A percentile compares a stretch with the other conserved stretches of the same genome.
Conservation (phyloP, 2,888 invertebrate species). For the Uropetala carovei region DNA sequence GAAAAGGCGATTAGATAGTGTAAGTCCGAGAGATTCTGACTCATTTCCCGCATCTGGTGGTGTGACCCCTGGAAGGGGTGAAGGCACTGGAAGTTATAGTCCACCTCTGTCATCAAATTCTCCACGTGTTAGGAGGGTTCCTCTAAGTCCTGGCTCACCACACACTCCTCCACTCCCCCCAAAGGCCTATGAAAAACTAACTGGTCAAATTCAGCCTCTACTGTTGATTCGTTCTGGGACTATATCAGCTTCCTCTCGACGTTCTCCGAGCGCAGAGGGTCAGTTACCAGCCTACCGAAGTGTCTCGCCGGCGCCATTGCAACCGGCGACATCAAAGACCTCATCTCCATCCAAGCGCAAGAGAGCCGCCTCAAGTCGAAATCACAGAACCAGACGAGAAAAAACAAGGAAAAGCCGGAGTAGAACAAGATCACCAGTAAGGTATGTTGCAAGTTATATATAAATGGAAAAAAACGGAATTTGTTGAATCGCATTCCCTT, state of each 20-base stretch:
- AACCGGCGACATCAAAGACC: background rate
- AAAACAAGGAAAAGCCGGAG: slow-evolving; percentile 63
- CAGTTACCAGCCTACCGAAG: slow-evolving; percentile 37
- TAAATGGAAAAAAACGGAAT: too few species aligned
- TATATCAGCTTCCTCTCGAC: slow-evolving; percentile 39
- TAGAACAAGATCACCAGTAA: slow-evolving; percentile 65
- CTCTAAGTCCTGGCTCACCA: slow-evolving; percentile 78
- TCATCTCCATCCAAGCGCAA: slow-evolving; percentile 27
- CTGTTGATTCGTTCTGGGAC: slow-evolving; percentile 41
- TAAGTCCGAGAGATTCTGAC: slow-evolving; percentile 45
- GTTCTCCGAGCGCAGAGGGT: slow-evolving; percentile 36
- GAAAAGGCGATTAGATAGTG: slow-evolving; percentile 64
- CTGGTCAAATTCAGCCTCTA: slow-evolving; percentile 41
- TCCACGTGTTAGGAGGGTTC: slow-evolving; percentile 65
- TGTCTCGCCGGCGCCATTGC: slow-evolving; percentile 40
- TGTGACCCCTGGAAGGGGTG: slow-evolving; percentile 48
- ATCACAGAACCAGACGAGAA: slow-evolving; percentile 34
- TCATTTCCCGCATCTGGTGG: slow-evolving; percentile 43
- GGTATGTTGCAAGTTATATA: slow-evolving; percentile 39
- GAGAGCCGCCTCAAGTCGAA: slow-evolving; percentile 39
- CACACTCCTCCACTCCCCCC: slow-evolving; percentile 83
- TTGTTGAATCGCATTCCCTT: too few species aligned
- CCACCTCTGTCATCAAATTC: slow-evolving; percentile 64
- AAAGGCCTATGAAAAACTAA: slow-evolving; percentile 76
- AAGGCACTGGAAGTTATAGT: slow-evolving; percentile 53